These are phyloP conservation scores for Microctenopoma steveboyesi DNA, from an alignment of 2,797 vertebrate species.

Conservation along the genomic window DNA sequence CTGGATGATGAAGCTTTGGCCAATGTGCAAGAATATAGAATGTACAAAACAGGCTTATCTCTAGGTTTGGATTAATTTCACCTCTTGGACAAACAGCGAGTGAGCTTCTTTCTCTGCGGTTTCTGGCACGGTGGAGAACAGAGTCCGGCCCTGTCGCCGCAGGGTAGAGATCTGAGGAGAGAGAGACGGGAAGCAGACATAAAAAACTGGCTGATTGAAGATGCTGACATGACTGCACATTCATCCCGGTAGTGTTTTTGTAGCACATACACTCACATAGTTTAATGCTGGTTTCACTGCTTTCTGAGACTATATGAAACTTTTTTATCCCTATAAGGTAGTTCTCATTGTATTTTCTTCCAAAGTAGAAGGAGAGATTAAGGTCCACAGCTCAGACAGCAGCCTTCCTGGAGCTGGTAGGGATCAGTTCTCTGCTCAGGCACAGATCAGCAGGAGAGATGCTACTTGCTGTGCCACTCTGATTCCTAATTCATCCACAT, in stretches of 20 bases:
- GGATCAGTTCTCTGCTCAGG: not conserved
- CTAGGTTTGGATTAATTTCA: constrained; percentile 74
- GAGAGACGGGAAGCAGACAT: constrained; percentile 38
- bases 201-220: constrained; percentile 38
- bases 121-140: constrained; percentile 90
- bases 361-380: constrained; percentile 28
- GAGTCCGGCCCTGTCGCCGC: constrained; percentile 89
- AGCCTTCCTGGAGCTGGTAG: not conserved
- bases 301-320: constrained; percentile 8
- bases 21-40: constrained; percentile 3
- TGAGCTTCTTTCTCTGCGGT: constrained; percentile 92
- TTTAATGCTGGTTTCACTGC: constrained; percentile 19
- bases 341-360: constrained; percentile 9
- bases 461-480: not conserved
- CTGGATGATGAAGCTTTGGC: constrained; percentile 2
- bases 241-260: constrained; percentile 34
- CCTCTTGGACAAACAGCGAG: constrained; percentile 96
- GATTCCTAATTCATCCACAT: not conserved
- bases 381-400: not conserved
- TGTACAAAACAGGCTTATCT: constrained; percentile 37
- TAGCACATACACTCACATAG: not conserved
- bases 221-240: constrained; percentile 21
- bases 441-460: not conserved
- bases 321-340: constrained; percentile 12
- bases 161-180: constrained; percentile 88